Conservation (phyloP, 2,113 vertebrate species). For the Perca schrenkii region DNA sequence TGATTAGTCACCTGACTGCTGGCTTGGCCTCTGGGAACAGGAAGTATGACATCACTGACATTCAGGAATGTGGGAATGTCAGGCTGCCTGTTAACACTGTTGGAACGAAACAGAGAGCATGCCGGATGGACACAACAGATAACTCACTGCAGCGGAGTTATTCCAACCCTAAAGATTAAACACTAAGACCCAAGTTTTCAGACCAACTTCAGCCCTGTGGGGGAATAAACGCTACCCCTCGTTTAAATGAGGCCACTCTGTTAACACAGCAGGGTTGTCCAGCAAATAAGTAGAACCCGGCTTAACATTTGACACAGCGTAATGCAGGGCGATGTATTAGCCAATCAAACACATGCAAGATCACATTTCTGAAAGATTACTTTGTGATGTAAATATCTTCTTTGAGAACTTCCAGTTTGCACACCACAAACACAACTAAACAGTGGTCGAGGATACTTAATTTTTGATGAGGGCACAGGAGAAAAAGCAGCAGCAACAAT, state of each 20-base stretch:
- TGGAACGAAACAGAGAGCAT: slow-evolving; percentile 46
- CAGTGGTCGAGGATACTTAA: neutral
- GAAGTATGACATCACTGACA: slow-evolving; percentile 84
- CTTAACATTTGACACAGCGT: neutral
- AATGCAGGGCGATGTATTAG: neutral
- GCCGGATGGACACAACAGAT: slow-evolving; percentile 38
- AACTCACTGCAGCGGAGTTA: slow-evolving; percentile 31
- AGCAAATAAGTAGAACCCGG: neutral
- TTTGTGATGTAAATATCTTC: neutral
- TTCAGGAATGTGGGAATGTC: slow-evolving; percentile 83
- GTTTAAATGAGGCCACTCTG: neutral
- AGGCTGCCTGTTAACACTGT: slow-evolving; percentile 62
- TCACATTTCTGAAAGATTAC: neutral
- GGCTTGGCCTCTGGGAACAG: slow-evolving; percentile 75
- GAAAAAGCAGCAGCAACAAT: neutral
- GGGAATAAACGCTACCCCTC: neutral
- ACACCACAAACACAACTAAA: neutral
- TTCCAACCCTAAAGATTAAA: slow-evolving; percentile 13
- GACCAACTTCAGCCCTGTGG: neutral
- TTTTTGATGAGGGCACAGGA: neutral
- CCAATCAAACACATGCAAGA: neutral
- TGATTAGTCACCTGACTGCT: slow-evolving; percentile 74
- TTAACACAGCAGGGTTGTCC: neutral
- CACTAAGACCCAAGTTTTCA: neutral
- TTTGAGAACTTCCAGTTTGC: neutral